Evolutionary conservation across 2,888 invertebrate species (phyloP), one percentile per base, ranked within the genome.

Genomic region (Amphipyra tragopoginis): DNA sequence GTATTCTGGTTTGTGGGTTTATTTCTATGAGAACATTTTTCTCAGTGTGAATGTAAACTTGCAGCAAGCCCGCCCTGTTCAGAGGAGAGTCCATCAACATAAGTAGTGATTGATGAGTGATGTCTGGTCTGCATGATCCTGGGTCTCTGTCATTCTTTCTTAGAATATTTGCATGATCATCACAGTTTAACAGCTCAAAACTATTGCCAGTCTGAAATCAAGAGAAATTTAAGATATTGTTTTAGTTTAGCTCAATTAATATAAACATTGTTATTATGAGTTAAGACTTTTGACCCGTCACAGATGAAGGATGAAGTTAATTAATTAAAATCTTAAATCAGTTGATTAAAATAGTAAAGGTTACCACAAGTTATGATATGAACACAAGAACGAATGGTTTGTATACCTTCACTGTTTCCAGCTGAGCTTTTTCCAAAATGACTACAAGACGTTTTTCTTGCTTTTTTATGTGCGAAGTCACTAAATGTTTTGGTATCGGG

Each of bases 81-180:
- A 99, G 92, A 0, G 99, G 99, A 66, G 99, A 99, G 89, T 99
- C 99, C 95, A 99, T 97, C 49, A 99, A 95, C 99, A 99, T 99
- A 0, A 99, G 94, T 13, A 99, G 95, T 87, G 99, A 99, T 90
- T 99, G 99, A 90, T 99, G 99, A 0, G 98, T 96, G 66, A 99
- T 99, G 85, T 99, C 99, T 0, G 99, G 99, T 34, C 99, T 95
- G 84, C 98, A 98, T 2, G 97, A 96, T 0, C 98, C 97, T 0
- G 98, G 97, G 81, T 99, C 98, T 63, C 98, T 95, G 77, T 98
- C 97, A 87, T 97, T 97, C 87, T 98, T 99, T 75, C 97, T 97
- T 75, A 99, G 95, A 67, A 98, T 97, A 75, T 96, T 95, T 26
- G 96, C 96, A 90, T 99, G 99, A 85, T 99, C 98, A 89, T 99